Conservation (phyloP, 2,797 vertebrate genomes). For the Bufotes viridis region DNA sequence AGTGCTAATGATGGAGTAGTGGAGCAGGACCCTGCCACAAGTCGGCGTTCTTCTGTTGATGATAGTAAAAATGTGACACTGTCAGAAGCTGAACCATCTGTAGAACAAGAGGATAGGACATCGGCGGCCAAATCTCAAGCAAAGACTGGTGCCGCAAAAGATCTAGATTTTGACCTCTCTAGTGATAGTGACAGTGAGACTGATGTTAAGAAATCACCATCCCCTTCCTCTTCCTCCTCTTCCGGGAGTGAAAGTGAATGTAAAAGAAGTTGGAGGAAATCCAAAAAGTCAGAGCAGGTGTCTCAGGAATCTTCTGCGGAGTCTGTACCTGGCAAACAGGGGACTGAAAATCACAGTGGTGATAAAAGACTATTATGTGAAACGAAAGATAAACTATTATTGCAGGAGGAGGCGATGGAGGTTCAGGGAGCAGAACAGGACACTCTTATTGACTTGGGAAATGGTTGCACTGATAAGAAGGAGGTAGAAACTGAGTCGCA, state of each 20-base stretch:
- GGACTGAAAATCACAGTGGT: conserved; percentile 64
- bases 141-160: conserved; percentile 69
- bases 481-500: conserved; percentile 95
- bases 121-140: conserved; percentile 62
- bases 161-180: conserved; percentile 90
- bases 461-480: conserved; percentile 84
- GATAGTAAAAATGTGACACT: conserved; percentile 63
- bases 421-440: conserved; percentile 77
- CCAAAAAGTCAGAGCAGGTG: conserved; percentile 57
- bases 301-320: conserved; percentile 58
- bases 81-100: conserved; percentile 63
- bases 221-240: conserved; percentile 62
- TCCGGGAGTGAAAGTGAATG: conserved; percentile 72
- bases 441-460: conserved; percentile 81
- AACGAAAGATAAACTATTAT: conserved; percentile 25
- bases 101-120: conserved; percentile 67
- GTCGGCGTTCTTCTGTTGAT: conserved; percentile 60
- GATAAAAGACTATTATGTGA: conserved; percentile 70
- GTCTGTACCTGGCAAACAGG: neutral
- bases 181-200: conserved; percentile 89
- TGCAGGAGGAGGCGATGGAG: conserved; percentile 46
- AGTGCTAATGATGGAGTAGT: conserved; percentile 69
- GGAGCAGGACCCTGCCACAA: conserved; percentile 62
- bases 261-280: conserved; percentile 71
- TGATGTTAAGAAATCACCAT: conserved; percentile 70